Base-by-base conservation (phyloP, 2,797 vertebrate genomes). In the Huso huso region DNA sequence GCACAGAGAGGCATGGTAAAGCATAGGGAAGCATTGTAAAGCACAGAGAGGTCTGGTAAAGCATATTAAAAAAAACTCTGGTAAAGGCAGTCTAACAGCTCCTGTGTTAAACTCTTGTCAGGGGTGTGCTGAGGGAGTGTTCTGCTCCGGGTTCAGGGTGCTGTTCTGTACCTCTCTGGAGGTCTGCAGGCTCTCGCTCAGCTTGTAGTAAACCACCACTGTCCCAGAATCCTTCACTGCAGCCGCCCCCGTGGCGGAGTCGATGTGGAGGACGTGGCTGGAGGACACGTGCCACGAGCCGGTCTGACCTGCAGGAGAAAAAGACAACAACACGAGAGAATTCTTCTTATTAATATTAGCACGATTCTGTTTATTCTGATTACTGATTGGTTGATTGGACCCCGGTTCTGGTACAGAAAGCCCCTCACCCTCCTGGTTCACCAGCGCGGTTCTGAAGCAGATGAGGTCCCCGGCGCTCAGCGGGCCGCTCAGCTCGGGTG, bases 381-480 rank as follows among this genome's bases (percentile, higher is more conserved):
- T 37, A 37, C 23, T 37, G 23, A 37, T 37, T 37, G 23, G 23
- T 37, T 37, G 23, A 37, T 3, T 37, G 23, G 23, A 71, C 79
- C 62, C 37, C 1, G 4, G 23, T 3, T 37, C 23, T 37, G 23
- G 23, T 3, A 37, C 23, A 37, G 23, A 37, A 37, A 37, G 23
- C 23, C 23, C 23, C 23, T 37, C 23, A 89, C 88, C 85, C 1
- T 83, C 76, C 2, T 74, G 73, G 70, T 64, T 72, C 61, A 83
- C 79, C 0, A 89, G 79, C 8, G 77, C 57, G 2, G 80, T 82
- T 66, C 70, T 78, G 78, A 89, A 87, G 72, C 87, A 89, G 75
- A 89, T 72, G 37, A 86, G 74, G n/a, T 86, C 85, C 6, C 87
- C 86, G 0, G 80, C 63, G 12, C 68, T 76, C n/a, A 76, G 62